Percentiles rank a stretch among this genome's conserved stretches.
These are phyloP conservation scores for Coenonympha glycerion DNA, from an alignment of 2,888 invertebrate genomes.

Conservation along the genomic window DNA sequence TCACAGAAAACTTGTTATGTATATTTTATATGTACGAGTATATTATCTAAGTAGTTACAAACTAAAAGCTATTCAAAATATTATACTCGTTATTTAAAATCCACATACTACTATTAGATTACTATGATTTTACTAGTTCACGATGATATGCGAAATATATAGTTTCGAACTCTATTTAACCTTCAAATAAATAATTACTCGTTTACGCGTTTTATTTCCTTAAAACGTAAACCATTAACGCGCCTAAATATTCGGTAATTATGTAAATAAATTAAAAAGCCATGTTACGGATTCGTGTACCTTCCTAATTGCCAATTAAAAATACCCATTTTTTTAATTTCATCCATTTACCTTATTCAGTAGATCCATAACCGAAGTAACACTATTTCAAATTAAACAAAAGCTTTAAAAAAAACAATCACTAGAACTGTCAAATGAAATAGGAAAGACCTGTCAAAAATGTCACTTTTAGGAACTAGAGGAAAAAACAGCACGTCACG, in stretches of 20 bases:
- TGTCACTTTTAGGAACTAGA: too few relatives aligned
- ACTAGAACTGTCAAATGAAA: conserved; percentile 23
- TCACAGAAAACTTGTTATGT: too few relatives aligned
- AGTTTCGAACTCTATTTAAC: conserved; percentile 3
- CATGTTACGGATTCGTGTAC: too few relatives aligned
- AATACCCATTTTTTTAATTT: neutral
- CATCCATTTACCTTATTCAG: conserved; percentile 28
- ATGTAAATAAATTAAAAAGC: too few relatives aligned
- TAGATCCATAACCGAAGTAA: conserved; percentile 30
- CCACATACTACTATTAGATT: too few relatives aligned
- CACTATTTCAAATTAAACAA: neutral
- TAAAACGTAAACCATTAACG: neutral
- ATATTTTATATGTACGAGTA: too few relatives aligned
- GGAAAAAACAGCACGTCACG: conserved; percentile 8
- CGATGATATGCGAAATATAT: conserved; percentile 1
- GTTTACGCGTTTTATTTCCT: neutral
- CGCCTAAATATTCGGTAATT: neutral
- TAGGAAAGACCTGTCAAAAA: too few relatives aligned
- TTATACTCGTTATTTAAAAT: too few relatives aligned
- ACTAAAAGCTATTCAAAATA: too few relatives aligned
- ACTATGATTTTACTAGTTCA: neutral
- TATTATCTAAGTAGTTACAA: too few relatives aligned
- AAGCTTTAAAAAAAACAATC: conserved; percentile 20
- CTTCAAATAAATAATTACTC: neutral
- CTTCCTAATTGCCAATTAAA: too few relatives aligned